Conservation (phyloP, 2,888 invertebrate genomes). For the Diachrysia chrysitis region DNA sequence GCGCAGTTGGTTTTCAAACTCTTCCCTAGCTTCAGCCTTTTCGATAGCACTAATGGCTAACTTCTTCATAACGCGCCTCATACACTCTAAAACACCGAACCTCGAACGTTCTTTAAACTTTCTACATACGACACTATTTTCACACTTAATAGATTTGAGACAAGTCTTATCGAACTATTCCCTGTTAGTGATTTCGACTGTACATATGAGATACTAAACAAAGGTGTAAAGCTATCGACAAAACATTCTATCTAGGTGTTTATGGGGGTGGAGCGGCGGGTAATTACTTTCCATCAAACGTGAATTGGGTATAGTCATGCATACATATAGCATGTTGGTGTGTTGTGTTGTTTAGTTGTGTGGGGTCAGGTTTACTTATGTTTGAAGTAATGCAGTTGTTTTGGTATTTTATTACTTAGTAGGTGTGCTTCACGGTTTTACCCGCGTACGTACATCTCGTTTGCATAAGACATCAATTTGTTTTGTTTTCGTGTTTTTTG, state of each 20-base stretch:
- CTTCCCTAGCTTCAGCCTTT: conserved; percentile 79
- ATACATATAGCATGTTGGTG: conserved; percentile 37
- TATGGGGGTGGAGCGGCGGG: conserved; percentile 55
- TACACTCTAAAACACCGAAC: conserved; percentile 7
- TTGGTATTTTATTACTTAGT: not conserved
- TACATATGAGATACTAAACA: conserved; percentile 60
- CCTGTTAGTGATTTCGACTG: conserved; percentile 34
- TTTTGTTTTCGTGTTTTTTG: no score
- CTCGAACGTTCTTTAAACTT: not conserved
- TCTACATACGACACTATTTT: not conserved
- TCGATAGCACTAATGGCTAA: conserved; percentile 69
- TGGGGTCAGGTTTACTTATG: not conserved
- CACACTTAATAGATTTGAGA: not conserved
- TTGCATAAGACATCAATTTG: no score
- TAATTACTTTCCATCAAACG: conserved; percentile 62
- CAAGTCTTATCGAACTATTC: not conserved
- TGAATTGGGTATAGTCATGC: conserved; percentile 57
- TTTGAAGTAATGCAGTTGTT: not conserved
- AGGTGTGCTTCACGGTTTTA: no score
- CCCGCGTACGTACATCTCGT: no score
- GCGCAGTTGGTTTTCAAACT: conserved; percentile 82
- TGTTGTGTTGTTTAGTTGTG: conserved; percentile 11
- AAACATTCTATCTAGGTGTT: conserved; percentile 75
- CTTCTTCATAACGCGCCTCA: conserved; percentile 51
- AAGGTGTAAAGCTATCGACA: conserved; percentile 84